Evolutionary conservation across 2,888 invertebrate species (phyloP), one percentile per base, ranked within the genome.

Genomic region (Hypercompe scribonia): DNA sequence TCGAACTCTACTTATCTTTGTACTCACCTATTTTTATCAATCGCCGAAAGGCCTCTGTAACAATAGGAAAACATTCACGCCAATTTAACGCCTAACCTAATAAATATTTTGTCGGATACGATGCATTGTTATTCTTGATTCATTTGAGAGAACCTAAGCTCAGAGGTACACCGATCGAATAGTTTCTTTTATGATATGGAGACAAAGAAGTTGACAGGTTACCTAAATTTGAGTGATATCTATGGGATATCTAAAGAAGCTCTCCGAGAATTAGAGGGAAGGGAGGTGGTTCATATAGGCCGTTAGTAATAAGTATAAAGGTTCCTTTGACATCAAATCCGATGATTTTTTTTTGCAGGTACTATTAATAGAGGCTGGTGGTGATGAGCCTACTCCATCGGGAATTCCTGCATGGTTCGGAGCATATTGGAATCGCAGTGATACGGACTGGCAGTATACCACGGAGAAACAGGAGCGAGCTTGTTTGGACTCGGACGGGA

Each of bases 301-400:
- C 42, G 42, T 42, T 15, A 42, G 42, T 15, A 42, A 42, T 15
- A 42, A 15, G 15, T 15, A 42, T 42, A 15, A 42, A 42, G 1
- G n/a, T n/a, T n/a, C n/a, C n/a, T n/a, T n/a, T n/a, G n/a, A n/a
- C n/a, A n/a, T n/a, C n/a, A n/a, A n/a, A n/a, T n/a, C n/a, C n/a
- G n/a, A n/a, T n/a, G n/a, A n/a, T n/a, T n/a, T n/a, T n/a, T n/a
- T n/a, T 18, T 61, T 42, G 5, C 42, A 97, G 94, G 97, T 97
- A n/a, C 86, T 97, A 39, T 89, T 97, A 18, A 89, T 97, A 77
- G 97, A 97, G 93, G 97, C 97, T 0, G 97, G 97, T 0, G 97
- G 96, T 0, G 97, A 97, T 84, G 97, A 97, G 88, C 97, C 97
- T 0, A 96, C 96, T 0, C 96, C 96, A 63, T 94, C 97, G 0